Evolutionary conservation across 1,140 invertebrate genomes (phyloP).

Genomic region (Dendroctonus ponderosae): DNA sequence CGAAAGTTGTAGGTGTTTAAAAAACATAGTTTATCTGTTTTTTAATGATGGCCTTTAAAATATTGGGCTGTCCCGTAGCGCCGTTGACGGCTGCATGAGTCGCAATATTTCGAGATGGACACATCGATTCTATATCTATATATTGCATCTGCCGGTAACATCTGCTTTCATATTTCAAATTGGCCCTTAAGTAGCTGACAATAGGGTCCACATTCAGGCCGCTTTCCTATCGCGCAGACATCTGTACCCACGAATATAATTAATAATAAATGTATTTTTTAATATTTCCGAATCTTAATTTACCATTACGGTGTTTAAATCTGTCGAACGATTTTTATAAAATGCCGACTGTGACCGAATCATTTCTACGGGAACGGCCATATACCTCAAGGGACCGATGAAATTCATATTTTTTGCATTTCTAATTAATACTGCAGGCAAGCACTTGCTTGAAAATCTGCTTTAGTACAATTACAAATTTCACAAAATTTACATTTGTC

Average conservation of each 20-base stretch:
- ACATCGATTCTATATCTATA: conserved; percentile 38
- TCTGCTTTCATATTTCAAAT: conserved; percentile 34
- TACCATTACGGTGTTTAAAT: conserved; percentile 2
- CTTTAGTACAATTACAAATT: too few relatives aligned
- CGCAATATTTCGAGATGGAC: conserved; percentile 39
- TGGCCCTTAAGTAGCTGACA: conserved; percentile 23
- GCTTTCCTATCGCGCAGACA: conserved; percentile 29
- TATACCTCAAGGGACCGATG: too few relatives aligned
- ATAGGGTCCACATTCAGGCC: conserved; percentile 20
- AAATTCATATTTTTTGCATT: too few relatives aligned
- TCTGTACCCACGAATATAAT: conserved; percentile 32
- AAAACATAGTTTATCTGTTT: conserved; percentile 22
- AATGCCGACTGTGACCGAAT: not conserved
- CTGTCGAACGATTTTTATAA: conserved; percentile 4
- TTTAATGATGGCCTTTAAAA: conserved; percentile 29
- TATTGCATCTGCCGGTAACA: conserved; percentile 39
- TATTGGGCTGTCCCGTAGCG: conserved; percentile 32
- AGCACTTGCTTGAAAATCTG: too few relatives aligned
- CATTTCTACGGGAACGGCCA: too few relatives aligned
- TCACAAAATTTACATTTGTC: too few relatives aligned
- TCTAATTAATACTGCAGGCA: too few relatives aligned
- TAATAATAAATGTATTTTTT: conserved; percentile 34
- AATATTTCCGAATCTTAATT: conserved; percentile 20
- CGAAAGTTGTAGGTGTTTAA: conserved; percentile 17
- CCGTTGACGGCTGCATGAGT: conserved; percentile 39